Percentiles rank a stretch among this genome's conserved stretches.
These are phyloP conservation scores for Sussaba pulchella DNA, from an alignment of 2,888 invertebrate genomes.

Conservation along the genomic window DNA sequence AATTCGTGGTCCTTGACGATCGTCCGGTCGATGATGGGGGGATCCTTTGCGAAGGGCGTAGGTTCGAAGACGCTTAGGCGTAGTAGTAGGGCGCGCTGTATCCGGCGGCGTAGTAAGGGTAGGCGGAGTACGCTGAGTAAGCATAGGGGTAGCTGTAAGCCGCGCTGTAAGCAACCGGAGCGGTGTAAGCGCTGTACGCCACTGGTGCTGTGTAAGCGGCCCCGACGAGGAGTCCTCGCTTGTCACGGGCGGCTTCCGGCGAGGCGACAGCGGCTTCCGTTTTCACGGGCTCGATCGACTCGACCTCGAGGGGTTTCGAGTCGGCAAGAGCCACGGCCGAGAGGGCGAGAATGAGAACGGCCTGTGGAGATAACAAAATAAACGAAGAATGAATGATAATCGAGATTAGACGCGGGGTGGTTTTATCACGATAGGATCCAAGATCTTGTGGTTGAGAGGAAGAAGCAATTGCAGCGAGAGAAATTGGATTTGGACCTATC, in stretches of 20 bases:
- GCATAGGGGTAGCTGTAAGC: constrained; percentile 75
- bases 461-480: no score
- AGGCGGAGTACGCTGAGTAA: constrained; percentile 74
- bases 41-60: constrained; percentile 11
- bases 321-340: constrained; percentile 73
- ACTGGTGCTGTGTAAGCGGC: constrained; percentile 79
- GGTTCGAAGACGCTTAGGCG: constrained; percentile 66
- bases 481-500: no score
- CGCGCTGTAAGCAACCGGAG: constrained; percentile 76
- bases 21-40: constrained; percentile 34
- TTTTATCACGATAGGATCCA: not conserved
- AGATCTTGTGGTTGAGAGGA: not conserved
- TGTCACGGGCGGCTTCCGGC: constrained; percentile 73
- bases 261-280: constrained; percentile 67
- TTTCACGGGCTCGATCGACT: constrained; percentile 75
- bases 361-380: constrained; percentile 66
- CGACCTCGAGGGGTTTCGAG: constrained; percentile 76
- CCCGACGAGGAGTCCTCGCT: constrained; percentile 76
- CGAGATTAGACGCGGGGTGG: not conserved
- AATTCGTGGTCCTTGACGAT: not conserved
- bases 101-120: constrained; percentile 76
- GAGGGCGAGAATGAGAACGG: constrained; percentile 75
- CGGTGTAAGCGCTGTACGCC: constrained; percentile 77
- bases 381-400: no score
- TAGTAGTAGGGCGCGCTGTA: constrained; percentile 78